Evolutionary conservation across 2,113 vertebrate genomes (phyloP).

Genomic region (Ceyx melanurus): DNA sequence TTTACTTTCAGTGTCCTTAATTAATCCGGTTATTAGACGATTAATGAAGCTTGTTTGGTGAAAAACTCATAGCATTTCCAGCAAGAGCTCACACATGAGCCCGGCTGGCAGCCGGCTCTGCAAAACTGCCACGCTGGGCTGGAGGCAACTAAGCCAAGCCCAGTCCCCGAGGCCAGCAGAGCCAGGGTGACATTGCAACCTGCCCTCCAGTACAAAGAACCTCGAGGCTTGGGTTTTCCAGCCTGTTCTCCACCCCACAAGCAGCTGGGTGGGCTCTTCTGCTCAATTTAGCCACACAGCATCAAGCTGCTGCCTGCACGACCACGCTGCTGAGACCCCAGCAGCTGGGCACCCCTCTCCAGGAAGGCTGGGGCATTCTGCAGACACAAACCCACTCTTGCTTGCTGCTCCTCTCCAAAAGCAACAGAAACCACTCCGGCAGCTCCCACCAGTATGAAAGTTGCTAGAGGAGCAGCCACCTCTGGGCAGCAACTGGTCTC

Average conservation of each 20-base stretch:
- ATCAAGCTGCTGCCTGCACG: fast-evolving
- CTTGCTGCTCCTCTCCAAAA: not conserved
- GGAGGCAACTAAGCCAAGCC: not conserved
- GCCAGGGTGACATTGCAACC: fast-evolving
- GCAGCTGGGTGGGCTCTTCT: not conserved
- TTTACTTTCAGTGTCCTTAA: slow-evolving; percentile 82
- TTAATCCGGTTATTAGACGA: slow-evolving; percentile 83
- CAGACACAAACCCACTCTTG: not conserved
- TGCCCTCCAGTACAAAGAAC: not conserved
- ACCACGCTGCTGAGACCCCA: not conserved
- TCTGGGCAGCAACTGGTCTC: fast-evolving
- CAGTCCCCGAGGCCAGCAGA: not conserved
- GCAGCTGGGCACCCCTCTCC: fast-evolving
- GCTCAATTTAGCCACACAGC: not conserved
- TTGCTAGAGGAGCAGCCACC: not conserved
- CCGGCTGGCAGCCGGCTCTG: not conserved
- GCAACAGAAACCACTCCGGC: not conserved
- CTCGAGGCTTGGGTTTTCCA: not conserved
- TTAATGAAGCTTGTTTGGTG: slow-evolving; percentile 81
- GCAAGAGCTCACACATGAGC: not conserved
- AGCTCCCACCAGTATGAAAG: not conserved
- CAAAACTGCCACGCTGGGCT: not conserved
- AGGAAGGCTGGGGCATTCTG: not conserved
- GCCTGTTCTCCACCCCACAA: not conserved
- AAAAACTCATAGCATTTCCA: slow-evolving; percentile 74